Evolutionary conservation across 2,888 invertebrate species (phyloP).

Genomic region (Bellardia bayeri): DNA sequence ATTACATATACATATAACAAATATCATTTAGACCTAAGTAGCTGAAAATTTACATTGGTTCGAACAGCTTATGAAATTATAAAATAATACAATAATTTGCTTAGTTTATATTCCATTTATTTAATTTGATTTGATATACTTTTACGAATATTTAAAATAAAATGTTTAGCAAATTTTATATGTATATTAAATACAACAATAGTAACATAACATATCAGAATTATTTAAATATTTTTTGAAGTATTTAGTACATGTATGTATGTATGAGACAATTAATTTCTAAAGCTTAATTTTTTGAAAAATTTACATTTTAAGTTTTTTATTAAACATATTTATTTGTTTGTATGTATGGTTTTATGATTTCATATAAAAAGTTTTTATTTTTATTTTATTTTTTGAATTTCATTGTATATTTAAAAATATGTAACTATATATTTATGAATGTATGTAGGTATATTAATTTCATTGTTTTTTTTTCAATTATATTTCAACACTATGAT

Average conservation of each 20-base stretch:
- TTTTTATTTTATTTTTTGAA: neutral
- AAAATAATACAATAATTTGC: neutral
- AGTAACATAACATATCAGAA: conserved; percentile 11
- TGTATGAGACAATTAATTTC: neutral
- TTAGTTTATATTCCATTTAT: conserved; percentile 1
- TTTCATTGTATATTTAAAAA: conserved; percentile 39
- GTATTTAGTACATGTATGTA: neutral
- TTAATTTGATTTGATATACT: neutral
- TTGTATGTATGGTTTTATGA: neutral
- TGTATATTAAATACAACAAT: conserved; percentile 3
- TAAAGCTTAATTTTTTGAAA: conserved; percentile 4
- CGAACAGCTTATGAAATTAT: too few species aligned
- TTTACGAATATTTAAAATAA: neutral
- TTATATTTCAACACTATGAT: neutral
- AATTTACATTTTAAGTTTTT: neutral
- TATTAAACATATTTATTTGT: neutral
- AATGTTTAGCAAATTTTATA: conserved; percentile 7
- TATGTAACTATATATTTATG: neutral
- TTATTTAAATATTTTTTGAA: neutral
- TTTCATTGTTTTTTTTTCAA: conserved; percentile 6
- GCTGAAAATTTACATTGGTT: too few species aligned
- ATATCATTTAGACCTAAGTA: too few species aligned
- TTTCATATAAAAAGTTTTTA: conserved; percentile 16
- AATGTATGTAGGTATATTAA: neutral
- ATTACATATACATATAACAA: too few species aligned